Base-by-base conservation (phyloP, 2,888 invertebrate species). In the Branchipolynoe longqiensis region DNA sequence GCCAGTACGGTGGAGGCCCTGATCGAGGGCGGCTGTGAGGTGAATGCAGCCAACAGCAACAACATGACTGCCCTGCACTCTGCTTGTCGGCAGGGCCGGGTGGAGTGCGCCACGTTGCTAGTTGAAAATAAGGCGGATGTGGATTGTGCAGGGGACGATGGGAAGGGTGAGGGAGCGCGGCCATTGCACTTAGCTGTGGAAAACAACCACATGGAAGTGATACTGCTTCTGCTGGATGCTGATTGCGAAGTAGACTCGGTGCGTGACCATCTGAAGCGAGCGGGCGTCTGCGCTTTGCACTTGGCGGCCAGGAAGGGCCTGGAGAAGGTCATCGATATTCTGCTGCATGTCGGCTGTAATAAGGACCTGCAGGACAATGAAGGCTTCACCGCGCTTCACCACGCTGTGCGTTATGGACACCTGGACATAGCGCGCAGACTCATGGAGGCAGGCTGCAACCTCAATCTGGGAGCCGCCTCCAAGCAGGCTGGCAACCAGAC, bases 381-480 rank as follows among this genome's bases (percentile, higher is more conserved):
- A 31, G 87, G 87, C 1, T 69, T 87, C 64, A 85, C 88, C 22
- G 85, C 88, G 1, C 64, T 88, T n/a, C 88, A 88, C 74, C 86
- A 89, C 38, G 82, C 87, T 2, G 86, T 86, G 6, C 86, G 83
- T 38, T 78, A 84, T 25, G 88, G 88, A 25, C 74, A 85, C 74
- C 0, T 74, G 2, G 59, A 58, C 28, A 40, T 86, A 1, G 86
- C 83, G n/a, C 56, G 83, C n/a, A 25, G 62, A n/a, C 86, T 88
- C 28, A 28, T 88, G 3, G 28, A 82, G n/a, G 78, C 74, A n/a
- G 56, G 73, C 4, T 69, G 82, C 38, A 73, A 86, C 36, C 62
- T 86, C 25, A 54, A 88, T 54, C 14, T 81, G 2, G 88, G 88
- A 2, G 88, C 87, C 6, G 25, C 33, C 0, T 88, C 88, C 6